Evolutionary conservation across 1,140 invertebrate species (phyloP).

Genomic region (Hyposmocoma kahamanoa): DNA sequence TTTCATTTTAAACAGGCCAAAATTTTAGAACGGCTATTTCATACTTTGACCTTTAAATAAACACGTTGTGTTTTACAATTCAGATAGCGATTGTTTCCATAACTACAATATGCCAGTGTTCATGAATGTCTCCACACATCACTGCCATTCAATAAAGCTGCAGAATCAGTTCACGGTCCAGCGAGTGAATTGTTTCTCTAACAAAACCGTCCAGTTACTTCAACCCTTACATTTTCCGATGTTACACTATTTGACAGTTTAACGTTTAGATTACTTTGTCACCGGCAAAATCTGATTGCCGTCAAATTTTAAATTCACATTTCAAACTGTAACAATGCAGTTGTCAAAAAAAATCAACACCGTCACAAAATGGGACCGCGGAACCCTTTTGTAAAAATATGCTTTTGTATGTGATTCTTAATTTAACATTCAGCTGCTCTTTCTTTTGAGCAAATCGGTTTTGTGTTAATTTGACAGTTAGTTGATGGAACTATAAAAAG

Average conservation of each 20-base stretch:
- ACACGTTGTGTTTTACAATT: not conserved
- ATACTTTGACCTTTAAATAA: not conserved
- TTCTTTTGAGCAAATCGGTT: conserved; percentile 32
- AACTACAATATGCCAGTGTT: too few species aligned
- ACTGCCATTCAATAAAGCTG: too few species aligned
- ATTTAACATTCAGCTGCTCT: conserved; percentile 50
- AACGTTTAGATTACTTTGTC: not conserved
- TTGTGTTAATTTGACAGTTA: conserved; percentile 55
- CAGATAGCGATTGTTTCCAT: not conserved
- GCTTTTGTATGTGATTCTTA: conserved; percentile 27
- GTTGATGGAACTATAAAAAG: conserved; percentile 28
- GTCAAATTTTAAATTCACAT: conserved; percentile 33
- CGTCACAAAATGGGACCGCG: conserved; percentile 15
- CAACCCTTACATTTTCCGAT: too few species aligned
- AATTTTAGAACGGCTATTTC: not conserved
- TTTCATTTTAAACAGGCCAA: too few species aligned
- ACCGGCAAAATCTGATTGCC: conserved; percentile 12
- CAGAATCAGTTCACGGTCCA: too few species aligned
- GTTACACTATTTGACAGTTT: conserved; percentile 3
- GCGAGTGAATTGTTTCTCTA: too few species aligned
- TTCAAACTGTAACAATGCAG: conserved; percentile 33
- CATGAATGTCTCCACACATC: too few species aligned
- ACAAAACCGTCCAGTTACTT: too few species aligned
- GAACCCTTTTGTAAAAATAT: conserved; percentile 31
- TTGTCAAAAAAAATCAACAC: conserved; percentile 48